Percentiles rank a stretch among this genome's conserved stretches.
Conservation (phyloP, 2,113 vertebrate genomes). For the Dryoscopus gambensis region DNA sequence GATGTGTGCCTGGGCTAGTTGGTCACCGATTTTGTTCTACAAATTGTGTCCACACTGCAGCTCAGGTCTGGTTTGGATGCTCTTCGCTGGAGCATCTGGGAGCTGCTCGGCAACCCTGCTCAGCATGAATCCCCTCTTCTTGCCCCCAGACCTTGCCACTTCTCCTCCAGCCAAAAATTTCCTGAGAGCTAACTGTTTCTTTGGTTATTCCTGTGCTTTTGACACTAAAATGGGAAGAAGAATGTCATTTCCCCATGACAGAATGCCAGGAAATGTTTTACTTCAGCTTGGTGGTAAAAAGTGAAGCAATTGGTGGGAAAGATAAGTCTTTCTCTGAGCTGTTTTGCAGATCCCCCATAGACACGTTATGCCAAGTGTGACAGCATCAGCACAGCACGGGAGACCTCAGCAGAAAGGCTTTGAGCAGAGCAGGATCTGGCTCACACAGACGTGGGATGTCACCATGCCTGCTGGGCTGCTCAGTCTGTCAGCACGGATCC, state of each 20-base stretch:
- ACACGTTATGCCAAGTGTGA: neutral
- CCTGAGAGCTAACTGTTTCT: neutral
- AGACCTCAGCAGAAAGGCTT: neutral
- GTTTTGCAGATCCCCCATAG: neutral
- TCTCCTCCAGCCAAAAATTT: neutral
- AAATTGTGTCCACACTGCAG: neutral
- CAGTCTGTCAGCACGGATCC: neutral
- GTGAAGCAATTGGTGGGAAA: neutral
- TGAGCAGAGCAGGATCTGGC: neutral
- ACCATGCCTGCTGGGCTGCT: neutral
- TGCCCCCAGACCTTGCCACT: neutral
- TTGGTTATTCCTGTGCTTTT: neutral
- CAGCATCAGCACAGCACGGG: neutral
- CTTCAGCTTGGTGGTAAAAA: neutral
- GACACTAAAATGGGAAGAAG: neutral
- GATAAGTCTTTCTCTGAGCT: neutral
- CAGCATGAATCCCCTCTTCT: neutral
- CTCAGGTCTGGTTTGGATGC: neutral
- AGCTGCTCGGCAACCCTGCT: neutral
- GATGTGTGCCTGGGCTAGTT: neutral
- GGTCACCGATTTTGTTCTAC: neutral
- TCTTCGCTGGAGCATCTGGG: neutral
- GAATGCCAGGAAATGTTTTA: neutral
- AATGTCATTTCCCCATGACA: neutral
- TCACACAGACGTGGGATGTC: accelerated